These are phyloP conservation scores for Drosophila persimilis DNA, from an alignment of 1,140 invertebrate species.

Conservation along the genomic window DNA sequence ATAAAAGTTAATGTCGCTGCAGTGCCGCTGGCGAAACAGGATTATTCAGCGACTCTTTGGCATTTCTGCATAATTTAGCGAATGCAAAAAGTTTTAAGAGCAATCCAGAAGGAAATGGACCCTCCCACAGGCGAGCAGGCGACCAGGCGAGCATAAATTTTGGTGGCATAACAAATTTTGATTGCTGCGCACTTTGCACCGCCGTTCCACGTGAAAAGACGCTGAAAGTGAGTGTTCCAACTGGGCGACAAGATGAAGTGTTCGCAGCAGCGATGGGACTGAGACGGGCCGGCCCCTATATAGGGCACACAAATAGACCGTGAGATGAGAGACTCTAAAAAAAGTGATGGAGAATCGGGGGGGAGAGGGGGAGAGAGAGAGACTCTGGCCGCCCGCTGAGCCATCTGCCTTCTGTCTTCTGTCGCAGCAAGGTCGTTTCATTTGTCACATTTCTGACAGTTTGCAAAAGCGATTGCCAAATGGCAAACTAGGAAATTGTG, in stretches of 20 bases:
- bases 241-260: constrained; percentile 39
- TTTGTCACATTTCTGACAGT: constrained; percentile 60
- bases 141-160: constrained; percentile 52
- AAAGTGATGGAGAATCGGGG: neutral
- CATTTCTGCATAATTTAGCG: constrained; percentile 35
- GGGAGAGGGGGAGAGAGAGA: constrained; percentile 1
- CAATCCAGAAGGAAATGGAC: constrained; percentile 26
- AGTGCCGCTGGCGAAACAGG: constrained; percentile 4
- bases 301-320: constrained; percentile 38
- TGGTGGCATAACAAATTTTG: constrained; percentile 39
- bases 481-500: constrained; percentile 63
- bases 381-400: constrained; percentile 33
- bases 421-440: constrained; percentile 49
- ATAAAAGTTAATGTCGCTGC: constrained; percentile 27
- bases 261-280: constrained; percentile 29
- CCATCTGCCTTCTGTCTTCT: neutral
- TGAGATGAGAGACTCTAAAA: constrained; percentile 8
- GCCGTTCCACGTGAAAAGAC: constrained; percentile 37
- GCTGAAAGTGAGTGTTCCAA: constrained; percentile 46
- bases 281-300: constrained; percentile 18
- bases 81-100: constrained; percentile 32
- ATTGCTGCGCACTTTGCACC: constrained; percentile 60
- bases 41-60: constrained; percentile 4
- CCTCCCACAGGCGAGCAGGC: constrained; percentile 12
- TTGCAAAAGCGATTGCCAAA: constrained; percentile 57